phyloP scores from a whole-genome alignment of 1,140 invertebrate genomes.

The Vanessa tameamea region DNA sequence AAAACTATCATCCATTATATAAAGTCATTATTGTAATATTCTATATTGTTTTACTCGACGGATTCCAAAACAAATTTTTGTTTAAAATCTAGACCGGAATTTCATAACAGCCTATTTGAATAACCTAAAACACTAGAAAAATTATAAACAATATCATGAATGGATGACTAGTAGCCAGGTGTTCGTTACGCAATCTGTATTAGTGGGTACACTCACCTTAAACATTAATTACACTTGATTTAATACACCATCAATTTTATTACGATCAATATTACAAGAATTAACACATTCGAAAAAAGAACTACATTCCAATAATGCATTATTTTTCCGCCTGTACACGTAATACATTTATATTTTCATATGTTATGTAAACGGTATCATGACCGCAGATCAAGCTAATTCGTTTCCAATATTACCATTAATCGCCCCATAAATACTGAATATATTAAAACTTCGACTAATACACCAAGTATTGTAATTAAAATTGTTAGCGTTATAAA shows the following conservation, averaged over 20 bases:
- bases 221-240: not conserved
- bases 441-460: too few species aligned
- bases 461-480: too few species aligned
- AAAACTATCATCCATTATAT: too few species aligned
- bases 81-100: slow-evolving; percentile 31
- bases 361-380: too few species aligned
- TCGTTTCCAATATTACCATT: too few species aligned
- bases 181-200: slow-evolving; percentile 41
- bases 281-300: too few species aligned
- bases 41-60: slow-evolving; percentile 2
- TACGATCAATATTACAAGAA: too few species aligned
- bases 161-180: slow-evolving; percentile 62
- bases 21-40: not conserved
- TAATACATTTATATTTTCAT: too few species aligned
- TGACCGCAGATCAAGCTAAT: too few species aligned
- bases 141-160: slow-evolving; percentile 44
- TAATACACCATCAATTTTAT: not conserved
- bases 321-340: too few species aligned
- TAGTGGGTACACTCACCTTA: not conserved
- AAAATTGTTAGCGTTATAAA: not conserved
- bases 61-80: slow-evolving; percentile 32
- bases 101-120: slow-evolving; percentile 27
- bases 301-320: too few species aligned
- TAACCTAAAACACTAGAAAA: slow-evolving; percentile 33
- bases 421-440: too few species aligned